Base-by-base conservation (phyloP, 1,140 invertebrate species). In the Antheraea mylitta region DNA sequence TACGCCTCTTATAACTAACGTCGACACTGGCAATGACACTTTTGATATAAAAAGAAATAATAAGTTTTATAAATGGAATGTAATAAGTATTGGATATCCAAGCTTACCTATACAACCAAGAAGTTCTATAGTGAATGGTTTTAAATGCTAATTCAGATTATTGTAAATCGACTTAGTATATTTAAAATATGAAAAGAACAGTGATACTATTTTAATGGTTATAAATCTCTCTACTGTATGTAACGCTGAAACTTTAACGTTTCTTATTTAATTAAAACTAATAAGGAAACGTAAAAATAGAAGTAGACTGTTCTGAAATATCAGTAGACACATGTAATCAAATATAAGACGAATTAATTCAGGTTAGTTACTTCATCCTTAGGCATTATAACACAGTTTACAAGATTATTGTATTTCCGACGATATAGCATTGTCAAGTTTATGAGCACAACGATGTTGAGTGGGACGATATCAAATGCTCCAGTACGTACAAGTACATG, bases 351-450 rank as follows among this genome's bases (percentile, higher is more conserved):
- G 9, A 22, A 60, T 30, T 30, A 60, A 22, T 18, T 22, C 9
- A 11, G 13, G 13, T 19, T 58, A 66, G 64, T 48, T 30, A 37
- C 16, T 58, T 73, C 68, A 76, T 81, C 79, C 73, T 79, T 79
- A 76, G 62, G 10, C 74, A 79, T 83, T 79, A 80, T 71, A 80
- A 70, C 69, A 70, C 68, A 74, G 79, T 79, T 85, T 79, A 66
- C 72, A 63, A 65, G 72, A 76, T 76, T 77, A 78, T 79, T 78
- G 77, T 78, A 73, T 79, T 76, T 76, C 78, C 74, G 72, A 68
- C 68, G 71, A 68, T 72, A 77, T 73, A 59, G 69, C 79, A 86
- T 81, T 83, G 82, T 85, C 83, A 86, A 87, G 85, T 86, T 85
- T 86, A 87, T 87, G 78, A 85, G 73, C 77, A 78, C 80, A 82